Evolutionary conservation across 1,140 invertebrate species (phyloP).

Genomic region (Phymorhynchus buccinoides): DNA sequence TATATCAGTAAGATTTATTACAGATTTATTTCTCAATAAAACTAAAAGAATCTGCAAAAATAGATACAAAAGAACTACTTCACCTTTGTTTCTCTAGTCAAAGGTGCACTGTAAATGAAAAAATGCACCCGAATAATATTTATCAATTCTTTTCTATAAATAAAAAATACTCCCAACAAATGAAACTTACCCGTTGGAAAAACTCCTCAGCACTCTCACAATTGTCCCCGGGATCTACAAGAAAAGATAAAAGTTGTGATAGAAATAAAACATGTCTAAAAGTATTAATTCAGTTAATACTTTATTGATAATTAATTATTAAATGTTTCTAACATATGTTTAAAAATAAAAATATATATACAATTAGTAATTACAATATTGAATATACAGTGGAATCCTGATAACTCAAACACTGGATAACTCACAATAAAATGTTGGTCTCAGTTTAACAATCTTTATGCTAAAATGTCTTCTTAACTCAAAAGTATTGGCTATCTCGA

Average conservation of each 20-base stretch:
- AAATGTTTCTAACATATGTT: not conserved
- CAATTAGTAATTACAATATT: not conserved
- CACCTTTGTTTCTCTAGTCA: too few relatives aligned
- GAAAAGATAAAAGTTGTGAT: not conserved
- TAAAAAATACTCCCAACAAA: slow-evolving; percentile 51
- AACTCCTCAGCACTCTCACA: slow-evolving; percentile 72
- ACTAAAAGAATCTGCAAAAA: too few relatives aligned
- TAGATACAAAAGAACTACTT: too few relatives aligned
- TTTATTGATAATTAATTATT: too few relatives aligned
- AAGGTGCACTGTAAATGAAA: too few relatives aligned
- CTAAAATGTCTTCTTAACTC: too few relatives aligned
- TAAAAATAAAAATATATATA: slow-evolving; percentile 4
- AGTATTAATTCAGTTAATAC: not conserved
- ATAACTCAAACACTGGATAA: too few relatives aligned
- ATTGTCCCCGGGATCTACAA: slow-evolving; percentile 60
- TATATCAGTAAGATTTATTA: not conserved
- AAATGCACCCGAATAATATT: not conserved
- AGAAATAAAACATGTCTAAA: not conserved
- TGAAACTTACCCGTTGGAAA: slow-evolving; percentile 71
- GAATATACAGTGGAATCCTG: too few relatives aligned
- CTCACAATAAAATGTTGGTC: too few relatives aligned
- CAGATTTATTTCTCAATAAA: not conserved
- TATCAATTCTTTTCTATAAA: slow-evolving; percentile 81
- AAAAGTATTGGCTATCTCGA: too few relatives aligned
- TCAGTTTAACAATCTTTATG: too few relatives aligned